Evolutionary conservation across 2,797 vertebrate species (phyloP).

Genomic region (Rhodeus uyekii): DNA sequence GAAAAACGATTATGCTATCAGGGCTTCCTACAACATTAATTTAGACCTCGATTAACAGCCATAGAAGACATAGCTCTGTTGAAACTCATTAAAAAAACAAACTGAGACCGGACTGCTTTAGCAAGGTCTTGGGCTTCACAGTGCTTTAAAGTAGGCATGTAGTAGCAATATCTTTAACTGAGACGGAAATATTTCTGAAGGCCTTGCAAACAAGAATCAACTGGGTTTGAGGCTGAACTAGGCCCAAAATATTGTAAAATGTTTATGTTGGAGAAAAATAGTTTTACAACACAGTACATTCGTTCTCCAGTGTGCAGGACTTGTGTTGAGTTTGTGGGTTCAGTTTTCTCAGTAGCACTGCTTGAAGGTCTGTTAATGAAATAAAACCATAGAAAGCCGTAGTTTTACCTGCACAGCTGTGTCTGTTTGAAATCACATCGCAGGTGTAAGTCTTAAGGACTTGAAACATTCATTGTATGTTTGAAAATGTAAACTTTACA

Average conservation of each 20-base stretch:
- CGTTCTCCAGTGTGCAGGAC: constrained; percentile 38
- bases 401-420: constrained; percentile 22
- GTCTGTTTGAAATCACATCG: constrained; percentile 66
- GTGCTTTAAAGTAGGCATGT: constrained; percentile 25
- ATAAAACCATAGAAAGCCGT: constrained; percentile 12
- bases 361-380: constrained; percentile 23
- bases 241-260: constrained; percentile 16
- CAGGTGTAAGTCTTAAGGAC: constrained; percentile 75
- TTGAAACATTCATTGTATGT: constrained; percentile 78
- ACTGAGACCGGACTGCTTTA: constrained; percentile 17
- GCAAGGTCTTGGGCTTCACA: constrained; percentile 27
- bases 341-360: constrained; percentile 20
- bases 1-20: constrained; percentile 33
- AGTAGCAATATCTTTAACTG: constrained; percentile 19
- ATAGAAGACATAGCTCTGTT: constrained; percentile 19
- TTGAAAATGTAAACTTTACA: constrained; percentile 78
- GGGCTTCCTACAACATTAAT: constrained; percentile 26
- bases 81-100: constrained; percentile 25
- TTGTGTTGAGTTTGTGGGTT: constrained; percentile 34
- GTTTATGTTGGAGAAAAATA: constrained; percentile 22
- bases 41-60: constrained; percentile 28
- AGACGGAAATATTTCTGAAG: constrained; percentile 17
- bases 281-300: constrained; percentile 42
- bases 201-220: constrained; percentile 19
- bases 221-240: constrained; percentile 8